Percentiles rank a stretch among this genome's conserved stretches.
phyloP scores from a whole-genome alignment of 2,888 invertebrate genomes.

The Pristionchus arcanus region DNA sequence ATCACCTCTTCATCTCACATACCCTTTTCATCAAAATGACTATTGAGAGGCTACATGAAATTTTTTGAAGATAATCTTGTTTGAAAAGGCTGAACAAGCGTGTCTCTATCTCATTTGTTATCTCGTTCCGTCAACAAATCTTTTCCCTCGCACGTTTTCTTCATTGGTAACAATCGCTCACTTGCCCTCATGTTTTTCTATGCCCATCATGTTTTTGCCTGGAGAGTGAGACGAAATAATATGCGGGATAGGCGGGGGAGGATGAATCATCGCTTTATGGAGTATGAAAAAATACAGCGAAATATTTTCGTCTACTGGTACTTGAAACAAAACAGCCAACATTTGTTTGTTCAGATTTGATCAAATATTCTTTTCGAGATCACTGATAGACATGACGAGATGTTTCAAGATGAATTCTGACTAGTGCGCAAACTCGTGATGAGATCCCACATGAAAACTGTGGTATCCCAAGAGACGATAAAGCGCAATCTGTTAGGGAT shows the following conservation, averaged over 20 bases:
- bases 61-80: not conserved
- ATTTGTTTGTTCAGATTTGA: not conserved
- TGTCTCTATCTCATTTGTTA: not conserved
- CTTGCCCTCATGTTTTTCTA: not conserved
- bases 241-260: not conserved
- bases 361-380: not conserved
- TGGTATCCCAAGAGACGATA: conserved; percentile 27
- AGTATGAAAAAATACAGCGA: not conserved
- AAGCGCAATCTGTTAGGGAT: not conserved
- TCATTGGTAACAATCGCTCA: conserved; percentile 1
- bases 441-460: conserved; percentile 34
- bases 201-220: not conserved
- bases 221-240: conserved; percentile 14
- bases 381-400: not conserved
- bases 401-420: not conserved
- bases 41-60: not conserved
- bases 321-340: not conserved
- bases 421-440: not conserved
- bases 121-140: not conserved
- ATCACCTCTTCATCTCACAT: not conserved
- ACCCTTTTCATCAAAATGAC: not conserved
- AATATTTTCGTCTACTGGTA: not conserved
- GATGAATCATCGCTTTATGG: not conserved
- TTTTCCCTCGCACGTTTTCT: not conserved
- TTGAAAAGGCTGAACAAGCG: not conserved